Evolutionary conservation across 2,113 vertebrate species (phyloP).

Genomic region (Catagonus wagneri): DNA sequence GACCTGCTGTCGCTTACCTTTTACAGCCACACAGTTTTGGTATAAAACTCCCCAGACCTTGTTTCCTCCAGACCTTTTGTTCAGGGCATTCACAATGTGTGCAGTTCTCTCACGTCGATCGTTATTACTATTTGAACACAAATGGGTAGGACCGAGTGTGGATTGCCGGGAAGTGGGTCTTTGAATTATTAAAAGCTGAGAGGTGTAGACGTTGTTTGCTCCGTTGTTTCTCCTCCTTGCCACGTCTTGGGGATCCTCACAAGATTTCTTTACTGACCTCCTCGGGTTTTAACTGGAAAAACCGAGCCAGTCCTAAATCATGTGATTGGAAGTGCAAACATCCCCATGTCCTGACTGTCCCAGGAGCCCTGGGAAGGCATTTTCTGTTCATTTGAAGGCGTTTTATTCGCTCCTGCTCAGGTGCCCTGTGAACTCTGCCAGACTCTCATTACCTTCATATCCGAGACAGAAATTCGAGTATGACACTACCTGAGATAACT

Average conservation of each 20-base stretch:
- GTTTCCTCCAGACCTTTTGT: not conserved
- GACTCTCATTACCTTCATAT: not conserved
- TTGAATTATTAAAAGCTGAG: not conserved
- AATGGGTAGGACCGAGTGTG: not conserved
- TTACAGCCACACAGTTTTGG: not conserved
- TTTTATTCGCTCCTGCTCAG: not conserved
- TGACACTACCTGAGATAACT: not conserved
- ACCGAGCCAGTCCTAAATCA: not conserved
- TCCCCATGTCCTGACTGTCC: not conserved
- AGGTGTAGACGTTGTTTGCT: not conserved
- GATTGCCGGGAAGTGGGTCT: not conserved
- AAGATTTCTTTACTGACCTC: not conserved
- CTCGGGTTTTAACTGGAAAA: not conserved
- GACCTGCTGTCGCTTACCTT: not conserved
- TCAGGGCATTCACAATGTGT: not conserved
- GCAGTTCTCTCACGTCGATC: rapidly evolving
- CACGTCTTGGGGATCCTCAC: not conserved
- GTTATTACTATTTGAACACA: not conserved
- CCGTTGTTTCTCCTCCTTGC: not conserved
- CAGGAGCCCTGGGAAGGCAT: not conserved
- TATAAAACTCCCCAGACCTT: not conserved
- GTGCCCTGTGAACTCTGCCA: not conserved
- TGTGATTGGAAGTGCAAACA: not conserved
- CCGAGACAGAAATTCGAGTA: not conserved
- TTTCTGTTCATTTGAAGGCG: not conserved